Percentiles rank a stretch among this genome's conserved stretches.
phyloP scores from a whole-genome alignment of 35 echinoderm and acorn worm species.

The Ptychodera flava region DNA sequence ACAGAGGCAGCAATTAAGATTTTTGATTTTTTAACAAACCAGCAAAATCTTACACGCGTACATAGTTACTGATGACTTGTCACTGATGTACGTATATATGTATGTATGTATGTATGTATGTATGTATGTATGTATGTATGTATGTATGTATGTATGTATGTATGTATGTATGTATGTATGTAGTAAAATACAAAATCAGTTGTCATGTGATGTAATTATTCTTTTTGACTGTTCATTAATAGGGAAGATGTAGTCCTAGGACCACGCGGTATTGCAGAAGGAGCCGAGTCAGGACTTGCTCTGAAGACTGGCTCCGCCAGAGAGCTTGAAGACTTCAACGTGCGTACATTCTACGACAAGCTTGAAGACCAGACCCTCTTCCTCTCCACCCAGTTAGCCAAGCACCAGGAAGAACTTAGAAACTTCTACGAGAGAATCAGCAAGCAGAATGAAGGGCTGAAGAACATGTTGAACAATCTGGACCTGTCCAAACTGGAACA shows the following conservation, averaged over 20 bases:
- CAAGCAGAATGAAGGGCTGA: conserved; percentile 93
- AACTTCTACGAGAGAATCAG: conserved; percentile 95
- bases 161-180: too few relatives aligned
- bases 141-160: too few relatives aligned
- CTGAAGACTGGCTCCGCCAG: background rate
- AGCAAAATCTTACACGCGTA: too few relatives aligned
- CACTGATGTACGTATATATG: too few relatives aligned
- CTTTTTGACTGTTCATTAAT: too few relatives aligned
- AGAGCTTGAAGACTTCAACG: conserved; percentile 90
- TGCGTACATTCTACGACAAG: conserved; percentile 90
- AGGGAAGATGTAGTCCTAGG: conserved; percentile 28
- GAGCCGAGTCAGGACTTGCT: conserved; percentile 12
- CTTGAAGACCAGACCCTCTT: conserved; percentile 92
- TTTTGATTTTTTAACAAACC: too few relatives aligned
- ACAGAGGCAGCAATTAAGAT: too few relatives aligned
- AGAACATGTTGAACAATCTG: conserved; percentile 47
- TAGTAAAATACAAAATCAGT: too few relatives aligned
- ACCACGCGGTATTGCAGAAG: conserved; percentile 38
- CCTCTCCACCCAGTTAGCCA: conserved; percentile 82
- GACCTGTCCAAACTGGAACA: conserved; percentile 70
- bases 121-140: too few relatives aligned
- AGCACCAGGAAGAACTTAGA: conserved; percentile 86
- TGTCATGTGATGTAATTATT: too few relatives aligned
- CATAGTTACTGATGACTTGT: too few relatives aligned
- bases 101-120: too few relatives aligned